These are phyloP conservation scores for Drosophila athabasca DNA, from an alignment of 1,140 invertebrate species.

Conservation along the genomic window DNA sequence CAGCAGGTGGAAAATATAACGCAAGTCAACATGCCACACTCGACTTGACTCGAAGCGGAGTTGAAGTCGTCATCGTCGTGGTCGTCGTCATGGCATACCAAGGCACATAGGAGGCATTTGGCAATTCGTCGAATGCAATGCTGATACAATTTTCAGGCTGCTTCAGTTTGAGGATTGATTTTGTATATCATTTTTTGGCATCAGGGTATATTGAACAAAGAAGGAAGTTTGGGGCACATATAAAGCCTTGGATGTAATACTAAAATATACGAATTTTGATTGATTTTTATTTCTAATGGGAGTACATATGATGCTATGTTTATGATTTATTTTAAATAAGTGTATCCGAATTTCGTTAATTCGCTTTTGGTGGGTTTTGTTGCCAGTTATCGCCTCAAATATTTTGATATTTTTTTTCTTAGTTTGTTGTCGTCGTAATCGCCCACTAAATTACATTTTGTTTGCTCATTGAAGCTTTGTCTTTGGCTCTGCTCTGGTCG, in stretches of 20 bases:
- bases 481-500: constrained; percentile 18
- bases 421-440: constrained; percentile 47
- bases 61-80: constrained; percentile 4
- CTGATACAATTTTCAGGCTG: constrained; percentile 69
- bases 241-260: not conserved
- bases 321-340: not conserved
- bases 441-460: constrained; percentile 60
- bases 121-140: constrained; percentile 71
- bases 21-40: constrained; percentile 71
- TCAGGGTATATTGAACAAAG: not conserved
- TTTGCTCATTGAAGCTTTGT: constrained; percentile 48
- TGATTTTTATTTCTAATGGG: not conserved
- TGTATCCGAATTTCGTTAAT: not conserved
- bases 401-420: constrained; percentile 27
- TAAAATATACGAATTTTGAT: not conserved
- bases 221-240: not conserved
- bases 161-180: constrained; percentile 1
- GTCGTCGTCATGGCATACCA: constrained; percentile 25
- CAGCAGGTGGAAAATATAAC: constrained; percentile 76
- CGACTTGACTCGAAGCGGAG: constrained; percentile 6
- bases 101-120: constrained; percentile 46
- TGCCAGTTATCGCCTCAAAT: constrained; percentile 44
- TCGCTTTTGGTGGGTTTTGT: constrained; percentile 29
- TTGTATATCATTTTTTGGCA: constrained; percentile 9
- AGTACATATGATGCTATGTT: no score